phyloP scores from a whole-genome alignment of 2,113 vertebrate genomes.

The Ammospiza caudacuta region DNA sequence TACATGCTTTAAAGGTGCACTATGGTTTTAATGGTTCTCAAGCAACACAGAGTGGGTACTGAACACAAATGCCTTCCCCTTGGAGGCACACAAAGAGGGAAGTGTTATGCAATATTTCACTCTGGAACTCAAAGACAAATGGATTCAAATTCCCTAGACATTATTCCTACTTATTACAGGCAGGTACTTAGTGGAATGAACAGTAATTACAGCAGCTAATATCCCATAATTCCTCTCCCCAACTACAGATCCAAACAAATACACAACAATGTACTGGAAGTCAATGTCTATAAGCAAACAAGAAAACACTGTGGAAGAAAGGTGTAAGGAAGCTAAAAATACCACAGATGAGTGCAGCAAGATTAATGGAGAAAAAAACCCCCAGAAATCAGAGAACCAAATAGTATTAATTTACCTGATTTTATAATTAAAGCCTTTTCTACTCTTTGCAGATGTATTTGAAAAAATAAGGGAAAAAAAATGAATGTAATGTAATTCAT shows the following conservation, averaged over 20 bases:
- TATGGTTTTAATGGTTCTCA: conserved; percentile 55
- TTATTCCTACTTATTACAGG: background rate
- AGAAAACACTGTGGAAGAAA: background rate
- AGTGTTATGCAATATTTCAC: background rate
- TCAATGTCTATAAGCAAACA: background rate
- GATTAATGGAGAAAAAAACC: background rate
- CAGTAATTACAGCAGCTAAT: background rate
- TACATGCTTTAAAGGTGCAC: background rate
- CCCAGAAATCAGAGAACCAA: background rate
- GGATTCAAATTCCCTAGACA: background rate
- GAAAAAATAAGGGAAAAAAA: background rate
- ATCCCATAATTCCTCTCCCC: background rate
- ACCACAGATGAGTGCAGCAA: background rate
- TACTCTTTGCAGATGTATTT: background rate
- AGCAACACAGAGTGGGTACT: conserved; percentile 21
- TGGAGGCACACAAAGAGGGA: background rate
- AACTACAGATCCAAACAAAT: background rate
- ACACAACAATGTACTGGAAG: background rate
- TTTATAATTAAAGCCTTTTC: background rate
- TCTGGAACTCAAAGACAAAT: background rate
- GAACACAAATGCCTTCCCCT: background rate
- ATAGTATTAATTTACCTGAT: background rate
- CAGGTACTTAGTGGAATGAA: background rate
- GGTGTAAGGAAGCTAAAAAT: background rate
- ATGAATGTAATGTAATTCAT: background rate